Conservation (phyloP, 2,797 vertebrate species). For the Rhinichthys osculus region DNA sequence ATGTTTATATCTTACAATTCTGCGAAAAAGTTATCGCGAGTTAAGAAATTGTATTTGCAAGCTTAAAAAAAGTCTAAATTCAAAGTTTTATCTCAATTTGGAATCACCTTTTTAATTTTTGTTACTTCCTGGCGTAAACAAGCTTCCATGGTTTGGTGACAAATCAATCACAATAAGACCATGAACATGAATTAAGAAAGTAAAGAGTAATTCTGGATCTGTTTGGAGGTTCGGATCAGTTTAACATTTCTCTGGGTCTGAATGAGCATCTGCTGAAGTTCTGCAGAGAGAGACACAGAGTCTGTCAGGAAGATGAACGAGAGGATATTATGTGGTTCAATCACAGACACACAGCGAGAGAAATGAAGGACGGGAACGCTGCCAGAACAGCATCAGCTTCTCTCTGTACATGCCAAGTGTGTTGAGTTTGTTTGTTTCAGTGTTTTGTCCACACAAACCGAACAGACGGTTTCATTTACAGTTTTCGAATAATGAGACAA, state of each 20-base stretch:
- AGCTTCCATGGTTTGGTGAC: background rate
- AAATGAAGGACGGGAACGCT: background rate
- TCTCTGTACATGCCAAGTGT: background rate
- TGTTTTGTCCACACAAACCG: background rate
- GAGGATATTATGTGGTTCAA: background rate
- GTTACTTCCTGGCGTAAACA: background rate
- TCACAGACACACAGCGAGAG: background rate
- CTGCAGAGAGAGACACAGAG: background rate
- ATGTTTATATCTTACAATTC: background rate
- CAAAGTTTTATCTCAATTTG: too few relatives aligned
- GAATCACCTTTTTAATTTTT: too few relatives aligned
- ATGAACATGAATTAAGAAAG: background rate
- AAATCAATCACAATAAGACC: background rate
- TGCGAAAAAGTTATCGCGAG: background rate
- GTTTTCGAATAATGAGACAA: background rate
- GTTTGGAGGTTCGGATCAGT: background rate
- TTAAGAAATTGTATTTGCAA: too few relatives aligned
- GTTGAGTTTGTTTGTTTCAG: background rate
- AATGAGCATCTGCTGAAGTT: slow-evolving; percentile 8
- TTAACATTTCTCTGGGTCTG: background rate
- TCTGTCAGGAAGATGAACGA: slow-evolving; percentile 15
- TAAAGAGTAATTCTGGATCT: background rate
- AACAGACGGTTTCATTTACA: background rate
- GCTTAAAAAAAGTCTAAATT: too few relatives aligned
- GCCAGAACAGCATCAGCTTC: background rate